A percentile compares a stretch with the other conserved stretches of the same genome.
phyloP scores from a whole-genome alignment of 2,113 vertebrate genomes.

The Patagioenas fasciata region DNA sequence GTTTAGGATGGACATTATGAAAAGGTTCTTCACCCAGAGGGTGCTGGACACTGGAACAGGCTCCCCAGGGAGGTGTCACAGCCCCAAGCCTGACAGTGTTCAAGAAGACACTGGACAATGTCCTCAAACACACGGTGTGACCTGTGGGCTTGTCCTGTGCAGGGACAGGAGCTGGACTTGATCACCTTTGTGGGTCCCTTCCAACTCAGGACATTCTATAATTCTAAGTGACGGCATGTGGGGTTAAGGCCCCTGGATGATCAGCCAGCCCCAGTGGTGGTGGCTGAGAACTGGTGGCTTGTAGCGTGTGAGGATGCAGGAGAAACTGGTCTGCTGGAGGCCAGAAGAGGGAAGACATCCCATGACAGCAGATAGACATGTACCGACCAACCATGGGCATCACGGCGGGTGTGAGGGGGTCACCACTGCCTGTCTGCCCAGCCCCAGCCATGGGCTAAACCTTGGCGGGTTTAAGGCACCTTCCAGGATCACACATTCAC shows the following conservation, averaged over 20 bases:
- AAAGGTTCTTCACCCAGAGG: too few species aligned
- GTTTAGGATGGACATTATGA: too few species aligned
- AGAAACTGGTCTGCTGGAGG: not conserved
- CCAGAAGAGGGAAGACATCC: not conserved
- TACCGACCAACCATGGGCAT: accelerated
- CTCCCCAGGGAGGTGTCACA: too few species aligned
- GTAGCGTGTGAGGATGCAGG: not conserved
- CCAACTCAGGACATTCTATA: too few species aligned
- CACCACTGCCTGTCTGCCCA: not conserved
- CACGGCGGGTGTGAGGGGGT: accelerated
- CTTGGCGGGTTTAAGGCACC: not conserved
- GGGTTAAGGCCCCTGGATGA: not conserved
- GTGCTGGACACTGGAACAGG: too few species aligned
- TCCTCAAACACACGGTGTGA: too few species aligned
- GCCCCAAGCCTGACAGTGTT: too few species aligned
- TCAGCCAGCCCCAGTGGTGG: not conserved
- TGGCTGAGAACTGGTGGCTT: not conserved
- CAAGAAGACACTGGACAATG: too few species aligned
- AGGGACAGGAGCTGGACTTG: too few species aligned
- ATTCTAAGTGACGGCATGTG: accelerated
- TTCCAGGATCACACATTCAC: not conserved
- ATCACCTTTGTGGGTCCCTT: too few species aligned
- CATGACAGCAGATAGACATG: accelerated
- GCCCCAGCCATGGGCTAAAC: accelerated
- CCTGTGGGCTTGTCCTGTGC: too few species aligned